Conservation (phyloP, 1,140 invertebrate genomes). For the Polypedilum pembai region DNA sequence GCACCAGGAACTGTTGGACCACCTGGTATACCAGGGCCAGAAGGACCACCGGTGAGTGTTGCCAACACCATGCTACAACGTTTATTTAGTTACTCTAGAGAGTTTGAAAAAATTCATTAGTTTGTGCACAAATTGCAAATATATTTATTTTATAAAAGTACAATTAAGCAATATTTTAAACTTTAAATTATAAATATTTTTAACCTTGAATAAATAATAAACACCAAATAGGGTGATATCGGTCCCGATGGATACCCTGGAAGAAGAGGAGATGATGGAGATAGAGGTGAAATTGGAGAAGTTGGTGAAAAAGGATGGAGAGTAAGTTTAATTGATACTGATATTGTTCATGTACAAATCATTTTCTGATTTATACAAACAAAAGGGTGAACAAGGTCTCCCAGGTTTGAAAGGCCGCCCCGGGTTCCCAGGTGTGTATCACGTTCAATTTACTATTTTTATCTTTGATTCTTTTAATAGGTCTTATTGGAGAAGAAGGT, state of each 20-base stretch:
- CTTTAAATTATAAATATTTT: not conserved
- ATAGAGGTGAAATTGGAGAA: constrained; percentile 59
- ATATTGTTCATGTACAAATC: not conserved
- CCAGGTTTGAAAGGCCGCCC: constrained; percentile 37
- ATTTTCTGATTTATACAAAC: constrained; percentile 26
- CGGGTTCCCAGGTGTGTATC: constrained; percentile 32
- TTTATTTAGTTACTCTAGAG: too few relatives aligned
- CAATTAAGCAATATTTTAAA: not conserved
- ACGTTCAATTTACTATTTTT: not conserved
- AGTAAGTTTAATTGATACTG: constrained; percentile 47
- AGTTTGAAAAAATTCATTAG: too few relatives aligned
- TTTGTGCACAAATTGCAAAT: too few relatives aligned
- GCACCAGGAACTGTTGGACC: constrained; percentile 56
- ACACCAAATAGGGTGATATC: constrained; percentile 51
- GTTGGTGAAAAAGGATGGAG: constrained; percentile 68
- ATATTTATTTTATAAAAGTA: too few relatives aligned
- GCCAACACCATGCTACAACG: too few relatives aligned
- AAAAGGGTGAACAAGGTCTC: constrained; percentile 43
- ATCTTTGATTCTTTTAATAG: not conserved
- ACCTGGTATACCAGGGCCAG: constrained; percentile 55
- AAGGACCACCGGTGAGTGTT: constrained; percentile 47
- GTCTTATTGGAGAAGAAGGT: constrained; percentile 52
- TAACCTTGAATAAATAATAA: constrained; percentile 30
- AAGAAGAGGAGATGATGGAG: constrained; percentile 60
- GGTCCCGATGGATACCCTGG: constrained; percentile 69